Conservation (phyloP, 2,888 invertebrate genomes). For the Pseudanteris insignis region DNA sequence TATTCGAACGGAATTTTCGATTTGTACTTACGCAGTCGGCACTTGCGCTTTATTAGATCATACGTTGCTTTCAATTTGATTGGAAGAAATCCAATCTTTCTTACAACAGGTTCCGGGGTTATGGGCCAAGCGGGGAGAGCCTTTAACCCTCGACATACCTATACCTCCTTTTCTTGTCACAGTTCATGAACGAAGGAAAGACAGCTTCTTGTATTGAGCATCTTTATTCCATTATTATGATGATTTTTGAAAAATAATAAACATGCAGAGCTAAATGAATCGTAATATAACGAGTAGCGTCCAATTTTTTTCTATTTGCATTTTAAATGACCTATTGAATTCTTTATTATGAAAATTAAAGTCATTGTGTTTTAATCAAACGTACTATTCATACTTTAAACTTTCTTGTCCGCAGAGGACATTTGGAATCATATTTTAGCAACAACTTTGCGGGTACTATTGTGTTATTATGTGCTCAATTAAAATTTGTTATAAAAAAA, state of each 20-base stretch:
- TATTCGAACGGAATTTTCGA: constrained; percentile 38
- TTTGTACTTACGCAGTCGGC: constrained; percentile 45
- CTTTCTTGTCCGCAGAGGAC: no score
- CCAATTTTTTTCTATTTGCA: no score
- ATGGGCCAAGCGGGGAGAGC: constrained; percentile 28
- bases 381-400: no score
- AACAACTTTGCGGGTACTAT: no score
- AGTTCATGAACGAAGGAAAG: no score
- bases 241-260: constrained; percentile 26
- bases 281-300: constrained; percentile 1
- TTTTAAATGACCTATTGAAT: no score
- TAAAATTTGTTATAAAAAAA: no score
- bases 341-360: background rate
- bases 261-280: constrained; percentile 17
- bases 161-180: constrained; percentile 14
- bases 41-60: constrained; percentile 53
- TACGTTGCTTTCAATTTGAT: constrained; percentile 56
- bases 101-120: constrained; percentile 36
- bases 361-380: no score
- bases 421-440: no score
- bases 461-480: no score
- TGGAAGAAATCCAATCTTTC: constrained; percentile 52
- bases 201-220: no score
- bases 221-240: no score
- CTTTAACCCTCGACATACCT: constrained; percentile 35